Evolutionary conservation across 2,888 invertebrate genomes (phyloP).

Genomic region (Drosophila yooni): DNA sequence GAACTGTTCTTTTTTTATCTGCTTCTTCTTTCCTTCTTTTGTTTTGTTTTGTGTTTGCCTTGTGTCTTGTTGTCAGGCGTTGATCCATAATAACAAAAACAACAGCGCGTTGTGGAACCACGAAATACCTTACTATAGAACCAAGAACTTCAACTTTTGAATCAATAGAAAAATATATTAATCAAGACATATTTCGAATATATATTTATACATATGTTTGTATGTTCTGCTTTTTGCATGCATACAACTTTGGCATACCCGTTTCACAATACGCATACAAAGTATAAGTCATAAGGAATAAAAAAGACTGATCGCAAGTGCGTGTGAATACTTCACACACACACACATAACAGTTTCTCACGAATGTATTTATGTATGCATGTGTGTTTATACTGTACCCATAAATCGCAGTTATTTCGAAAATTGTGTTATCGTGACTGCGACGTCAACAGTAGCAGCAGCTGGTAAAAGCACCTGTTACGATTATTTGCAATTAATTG

Average conservation of each 20-base stretch:
- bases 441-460: conserved; percentile 4
- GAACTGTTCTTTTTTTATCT: background rate
- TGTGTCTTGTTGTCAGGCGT: conserved; percentile 55
- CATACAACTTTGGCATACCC: background rate
- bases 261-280: background rate
- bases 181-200: background rate
- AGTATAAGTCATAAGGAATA: conserved; percentile 1
- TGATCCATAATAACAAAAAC: conserved; percentile 29
- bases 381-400: conserved; percentile 1
- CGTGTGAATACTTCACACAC: conserved; percentile 23
- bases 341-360: background rate
- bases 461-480: conserved; percentile 1
- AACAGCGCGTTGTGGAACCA: background rate
- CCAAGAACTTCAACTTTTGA: background rate
- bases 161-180: background rate
- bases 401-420: conserved; percentile 37
- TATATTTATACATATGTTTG: background rate
- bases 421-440: conserved; percentile 46
- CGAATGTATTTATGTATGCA: conserved; percentile 9
- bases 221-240: background rate
- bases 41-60: conserved; percentile 8
- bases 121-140: conserved; percentile 1
- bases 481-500: conserved; percentile 50
- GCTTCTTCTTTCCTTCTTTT: background rate
- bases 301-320: conserved; percentile 29